Evolutionary conservation across 2,113 vertebrate genomes (phyloP).

Genomic region (Nibea coibor): DNA sequence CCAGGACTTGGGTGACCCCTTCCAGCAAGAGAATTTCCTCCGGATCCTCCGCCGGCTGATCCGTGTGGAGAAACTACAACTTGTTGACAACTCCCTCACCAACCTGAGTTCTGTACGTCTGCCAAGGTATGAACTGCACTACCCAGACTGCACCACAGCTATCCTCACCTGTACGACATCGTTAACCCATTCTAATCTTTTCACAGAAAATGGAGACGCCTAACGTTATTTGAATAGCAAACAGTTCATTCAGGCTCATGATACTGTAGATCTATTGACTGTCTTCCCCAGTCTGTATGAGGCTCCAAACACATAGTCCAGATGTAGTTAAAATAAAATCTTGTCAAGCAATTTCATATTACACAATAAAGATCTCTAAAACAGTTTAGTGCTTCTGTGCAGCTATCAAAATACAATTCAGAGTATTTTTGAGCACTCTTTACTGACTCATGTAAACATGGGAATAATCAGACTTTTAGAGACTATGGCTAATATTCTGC

Average conservation of each 20-base stretch:
- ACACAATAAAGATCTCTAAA: too few species aligned
- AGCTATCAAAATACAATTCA: too few species aligned
- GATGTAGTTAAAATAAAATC: not conserved
- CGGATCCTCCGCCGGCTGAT: constrained; percentile 91
- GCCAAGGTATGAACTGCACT: constrained; percentile 87
- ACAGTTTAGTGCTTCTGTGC: too few species aligned
- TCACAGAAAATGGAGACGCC: not conserved
- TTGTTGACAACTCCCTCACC: constrained; percentile 91
- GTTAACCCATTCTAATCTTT: not conserved
- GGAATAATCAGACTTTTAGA: not conserved
- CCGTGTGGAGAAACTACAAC: constrained; percentile 91
- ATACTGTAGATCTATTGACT: not conserved
- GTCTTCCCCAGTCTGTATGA: too few species aligned
- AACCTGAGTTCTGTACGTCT: constrained; percentile 91
- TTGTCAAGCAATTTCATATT: not conserved
- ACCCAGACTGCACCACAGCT: constrained; percentile 16
- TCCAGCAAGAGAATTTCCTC: constrained; percentile 90
- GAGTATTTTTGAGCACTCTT: too few species aligned
- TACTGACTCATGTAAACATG: too few species aligned
- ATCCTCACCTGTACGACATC: not conserved
- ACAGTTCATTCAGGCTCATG: not conserved
- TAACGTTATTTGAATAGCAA: too few species aligned
- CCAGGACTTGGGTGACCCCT: constrained; percentile 92
- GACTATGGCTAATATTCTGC: not conserved
- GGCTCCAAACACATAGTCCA: too few species aligned